phyloP scores from a whole-genome alignment of 2,888 invertebrate genomes.

The Monoplex corrugatus region DNA sequence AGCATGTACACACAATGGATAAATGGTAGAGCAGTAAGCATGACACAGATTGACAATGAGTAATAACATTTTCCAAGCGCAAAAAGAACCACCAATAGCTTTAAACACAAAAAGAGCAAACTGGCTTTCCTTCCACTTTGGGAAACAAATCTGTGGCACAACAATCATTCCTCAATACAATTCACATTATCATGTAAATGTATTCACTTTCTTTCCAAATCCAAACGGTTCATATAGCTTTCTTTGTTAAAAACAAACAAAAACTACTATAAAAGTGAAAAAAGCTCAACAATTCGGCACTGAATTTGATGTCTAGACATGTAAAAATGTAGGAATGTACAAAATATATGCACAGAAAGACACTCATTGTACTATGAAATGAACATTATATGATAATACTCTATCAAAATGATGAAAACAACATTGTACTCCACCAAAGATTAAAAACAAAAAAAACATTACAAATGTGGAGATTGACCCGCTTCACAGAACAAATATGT shows the following conservation, averaged over 20 bases:
- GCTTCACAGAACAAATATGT: background rate
- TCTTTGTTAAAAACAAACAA: background rate
- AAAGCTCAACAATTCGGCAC: background rate
- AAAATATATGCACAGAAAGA: background rate
- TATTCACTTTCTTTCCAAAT: background rate
- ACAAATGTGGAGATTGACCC: too few relatives aligned
- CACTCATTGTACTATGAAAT: background rate
- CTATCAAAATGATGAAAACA: too few relatives aligned
- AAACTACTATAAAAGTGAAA: constrained; percentile 8
- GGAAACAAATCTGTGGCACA: constrained; percentile 15
- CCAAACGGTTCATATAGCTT: background rate
- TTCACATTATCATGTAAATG: background rate
- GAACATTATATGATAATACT: too few relatives aligned
- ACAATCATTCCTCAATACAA: background rate
- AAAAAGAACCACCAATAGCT: background rate
- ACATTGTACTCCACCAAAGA: too few relatives aligned
- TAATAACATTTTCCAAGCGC: background rate
- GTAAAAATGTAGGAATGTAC: constrained; percentile 29
- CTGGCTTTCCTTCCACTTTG: constrained; percentile 6
- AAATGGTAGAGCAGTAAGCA: too few relatives aligned
- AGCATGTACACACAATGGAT: too few relatives aligned
- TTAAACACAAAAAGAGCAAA: too few relatives aligned
- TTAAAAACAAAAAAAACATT: too few relatives aligned
- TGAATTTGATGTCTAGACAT: background rate
- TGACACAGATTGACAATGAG: background rate